A percentile compares a stretch with the other conserved stretches of the same genome.
These are phyloP conservation scores for Phenacoccus solenopsis DNA, from an alignment of 1,140 invertebrate genomes.

Conservation along the genomic window DNA sequence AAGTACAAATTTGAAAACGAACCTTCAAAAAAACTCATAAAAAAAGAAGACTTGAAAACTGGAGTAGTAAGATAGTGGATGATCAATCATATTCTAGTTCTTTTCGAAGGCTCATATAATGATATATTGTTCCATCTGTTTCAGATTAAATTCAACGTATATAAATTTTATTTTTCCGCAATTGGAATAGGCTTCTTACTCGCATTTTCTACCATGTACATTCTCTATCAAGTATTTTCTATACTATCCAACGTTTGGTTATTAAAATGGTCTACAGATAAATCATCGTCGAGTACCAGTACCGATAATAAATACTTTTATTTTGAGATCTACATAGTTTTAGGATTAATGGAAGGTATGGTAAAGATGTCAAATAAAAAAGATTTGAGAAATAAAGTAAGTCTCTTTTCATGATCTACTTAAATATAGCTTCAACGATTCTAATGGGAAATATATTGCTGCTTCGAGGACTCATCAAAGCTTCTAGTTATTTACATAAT, in stretches of 20 bases:
- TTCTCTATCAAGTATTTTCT: conserved; percentile 76
- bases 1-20: too few relatives aligned
- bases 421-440: not conserved
- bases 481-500: conserved; percentile 59
- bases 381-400: too few relatives aligned
- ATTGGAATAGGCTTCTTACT: conserved; percentile 61
- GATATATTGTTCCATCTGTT: too few relatives aligned
- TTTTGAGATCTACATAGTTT: conserved; percentile 73
- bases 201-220: conserved; percentile 68
- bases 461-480: conserved; percentile 34
- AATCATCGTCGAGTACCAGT: conserved; percentile 40
- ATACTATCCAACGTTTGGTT: conserved; percentile 90
- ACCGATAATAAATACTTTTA: conserved; percentile 61
- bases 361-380: too few relatives aligned
- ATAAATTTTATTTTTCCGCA: conserved; percentile 75
- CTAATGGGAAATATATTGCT: not conserved
- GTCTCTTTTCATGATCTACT: not conserved
- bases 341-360: conserved; percentile 78
- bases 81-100: too few relatives aligned
- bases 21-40: conserved; percentile 54
- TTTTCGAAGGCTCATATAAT: too few relatives aligned
- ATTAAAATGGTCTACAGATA: conserved; percentile 72
- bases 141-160: conserved; percentile 76
- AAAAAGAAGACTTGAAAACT: conserved; percentile 77
- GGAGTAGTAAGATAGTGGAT: conserved; percentile 57